Evolutionary conservation across 2,113 vertebrate genomes (phyloP).

Genomic region (Jacana jacana): DNA sequence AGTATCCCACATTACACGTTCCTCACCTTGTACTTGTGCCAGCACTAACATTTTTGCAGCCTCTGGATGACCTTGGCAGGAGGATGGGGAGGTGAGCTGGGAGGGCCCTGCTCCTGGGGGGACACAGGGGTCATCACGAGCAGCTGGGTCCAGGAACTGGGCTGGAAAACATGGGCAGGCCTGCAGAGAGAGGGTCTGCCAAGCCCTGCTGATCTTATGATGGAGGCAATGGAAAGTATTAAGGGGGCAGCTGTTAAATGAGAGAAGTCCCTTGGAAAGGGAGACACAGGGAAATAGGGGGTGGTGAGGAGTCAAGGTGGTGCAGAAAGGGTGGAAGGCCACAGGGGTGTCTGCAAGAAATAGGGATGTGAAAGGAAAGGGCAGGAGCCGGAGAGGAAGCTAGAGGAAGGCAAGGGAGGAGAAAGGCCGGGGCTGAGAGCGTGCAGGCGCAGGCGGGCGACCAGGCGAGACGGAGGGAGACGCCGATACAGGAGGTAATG

Average conservation of each 20-base stretch:
- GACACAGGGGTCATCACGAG: neutral
- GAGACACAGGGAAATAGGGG: neutral
- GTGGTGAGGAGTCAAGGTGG: neutral
- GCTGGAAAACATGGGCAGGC: neutral
- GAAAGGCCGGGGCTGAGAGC: too few species aligned
- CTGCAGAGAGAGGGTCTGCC: neutral
- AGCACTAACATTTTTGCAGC: neutral
- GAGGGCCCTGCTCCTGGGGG: neutral
- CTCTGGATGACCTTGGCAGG: neutral
- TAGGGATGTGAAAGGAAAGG: rapidly evolving
- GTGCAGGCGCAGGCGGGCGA: too few species aligned
- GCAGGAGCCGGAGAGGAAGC: neutral
- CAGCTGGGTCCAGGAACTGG: neutral
- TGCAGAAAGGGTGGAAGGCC: neutral
- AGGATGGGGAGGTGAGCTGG: neutral
- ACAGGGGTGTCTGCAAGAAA: too few species aligned
- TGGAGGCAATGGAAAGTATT: neutral
- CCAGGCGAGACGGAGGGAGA: neutral
- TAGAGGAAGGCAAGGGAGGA: rapidly evolving
- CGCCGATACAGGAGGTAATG: rapidly evolving
- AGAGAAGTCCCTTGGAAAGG: neutral
- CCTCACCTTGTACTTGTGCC: neutral
- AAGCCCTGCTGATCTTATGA: too few species aligned
- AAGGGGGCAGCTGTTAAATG: neutral
- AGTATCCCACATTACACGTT: neutral